phyloP scores from a whole-genome alignment of 1,140 invertebrate species.

The Vanessa tameamea region DNA sequence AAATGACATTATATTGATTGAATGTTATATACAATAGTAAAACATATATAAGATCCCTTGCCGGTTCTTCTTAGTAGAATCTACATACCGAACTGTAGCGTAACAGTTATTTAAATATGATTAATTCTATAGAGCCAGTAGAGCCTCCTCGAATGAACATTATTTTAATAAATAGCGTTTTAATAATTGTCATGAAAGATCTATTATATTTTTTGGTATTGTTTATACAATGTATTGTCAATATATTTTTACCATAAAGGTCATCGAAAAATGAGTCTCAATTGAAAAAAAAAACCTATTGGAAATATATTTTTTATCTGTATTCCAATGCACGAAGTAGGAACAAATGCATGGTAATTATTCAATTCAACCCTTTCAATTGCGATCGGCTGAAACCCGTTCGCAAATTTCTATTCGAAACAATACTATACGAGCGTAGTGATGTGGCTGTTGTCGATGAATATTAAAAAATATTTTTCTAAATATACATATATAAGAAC shows the following conservation, averaged over 20 bases:
- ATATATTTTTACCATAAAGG: background rate
- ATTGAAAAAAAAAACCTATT: background rate
- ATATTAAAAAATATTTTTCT: background rate
- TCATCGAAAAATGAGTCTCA: background rate
- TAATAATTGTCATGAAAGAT: too few species aligned
- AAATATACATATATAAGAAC: too few species aligned
- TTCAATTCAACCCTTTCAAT: conserved; percentile 39
- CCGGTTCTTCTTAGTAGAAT: too few species aligned
- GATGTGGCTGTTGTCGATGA: conserved; percentile 17
- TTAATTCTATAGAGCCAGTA: too few species aligned
- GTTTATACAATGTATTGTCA: background rate
- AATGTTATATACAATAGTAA: too few species aligned
- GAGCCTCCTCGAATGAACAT: too few species aligned
- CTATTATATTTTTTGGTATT: too few species aligned
- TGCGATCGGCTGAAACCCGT: conserved; percentile 30
- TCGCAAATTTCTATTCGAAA: conserved; percentile 38
- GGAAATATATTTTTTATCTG: background rate
- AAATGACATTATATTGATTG: too few species aligned
- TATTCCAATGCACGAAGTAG: background rate
- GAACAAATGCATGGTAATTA: conserved; percentile 33
- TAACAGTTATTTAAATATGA: too few species aligned
- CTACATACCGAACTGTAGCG: too few species aligned
- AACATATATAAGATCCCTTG: too few species aligned
- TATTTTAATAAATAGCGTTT: too few species aligned
- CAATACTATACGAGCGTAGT: conserved; percentile 32